phyloP scores from a whole-genome alignment of 2,113 vertebrate genomes.

The Phainopepla nitens region DNA sequence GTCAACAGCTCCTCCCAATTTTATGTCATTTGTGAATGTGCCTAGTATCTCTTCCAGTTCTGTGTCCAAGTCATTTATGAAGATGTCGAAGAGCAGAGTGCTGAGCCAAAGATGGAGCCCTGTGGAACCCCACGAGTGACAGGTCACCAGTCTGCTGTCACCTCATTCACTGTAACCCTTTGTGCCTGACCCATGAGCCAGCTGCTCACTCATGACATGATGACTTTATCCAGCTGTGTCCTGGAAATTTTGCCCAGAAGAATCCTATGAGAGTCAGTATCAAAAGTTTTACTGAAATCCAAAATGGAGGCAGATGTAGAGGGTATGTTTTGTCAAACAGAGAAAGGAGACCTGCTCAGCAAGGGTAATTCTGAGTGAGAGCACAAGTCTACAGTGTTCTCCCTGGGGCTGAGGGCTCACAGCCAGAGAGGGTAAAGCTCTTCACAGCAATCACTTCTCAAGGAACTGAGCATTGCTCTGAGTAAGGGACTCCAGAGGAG shows the following conservation, averaged over 20 bases:
- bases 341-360: background rate
- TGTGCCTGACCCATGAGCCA: background rate
- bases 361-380: background rate
- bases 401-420: accelerated
- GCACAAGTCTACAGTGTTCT: accelerated
- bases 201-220: no score
- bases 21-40: background rate
- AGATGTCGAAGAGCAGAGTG: background rate
- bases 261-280: background rate
- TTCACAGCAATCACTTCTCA: background rate
- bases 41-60: background rate
- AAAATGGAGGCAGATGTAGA: background rate
- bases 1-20: background rate
- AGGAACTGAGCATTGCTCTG: background rate
- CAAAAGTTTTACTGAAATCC: background rate
- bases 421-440: background rate
- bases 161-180: background rate
- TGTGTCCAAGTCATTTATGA: background rate
- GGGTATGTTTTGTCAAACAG: background rate
- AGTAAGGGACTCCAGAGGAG: background rate
- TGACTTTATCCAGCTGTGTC: background rate
- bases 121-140: background rate
- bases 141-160: background rate
- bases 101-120: background rate
- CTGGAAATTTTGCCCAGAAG: background rate